Evolutionary conservation across 2,888 invertebrate genomes (phyloP).

Genomic region (Mythimna vitellina): DNA sequence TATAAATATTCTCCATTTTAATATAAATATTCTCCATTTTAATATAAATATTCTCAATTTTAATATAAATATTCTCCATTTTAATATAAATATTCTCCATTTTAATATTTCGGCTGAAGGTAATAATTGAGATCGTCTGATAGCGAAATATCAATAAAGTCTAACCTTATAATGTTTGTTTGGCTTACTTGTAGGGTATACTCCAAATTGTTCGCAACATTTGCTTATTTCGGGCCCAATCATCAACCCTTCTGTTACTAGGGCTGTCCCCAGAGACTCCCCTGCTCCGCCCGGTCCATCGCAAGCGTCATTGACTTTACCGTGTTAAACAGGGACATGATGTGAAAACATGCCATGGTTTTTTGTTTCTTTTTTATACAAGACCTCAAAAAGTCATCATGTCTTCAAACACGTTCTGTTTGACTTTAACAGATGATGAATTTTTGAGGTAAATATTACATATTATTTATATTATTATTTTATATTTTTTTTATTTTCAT

Average conservation of each 20-base stretch:
- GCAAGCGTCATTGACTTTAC: slow-evolving; percentile 77
- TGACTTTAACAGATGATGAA: no score
- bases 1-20: no score
- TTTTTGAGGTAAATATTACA: no score
- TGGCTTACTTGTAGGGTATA: slow-evolving; percentile 1
- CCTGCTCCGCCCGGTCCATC: slow-evolving; percentile 77
- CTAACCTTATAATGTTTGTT: background rate
- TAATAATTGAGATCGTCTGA: background rate
- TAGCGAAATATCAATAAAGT: background rate
- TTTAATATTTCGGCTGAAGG: no score
- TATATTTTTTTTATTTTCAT: no score
- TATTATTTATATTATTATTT: no score
- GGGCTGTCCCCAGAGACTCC: slow-evolving; percentile 68
- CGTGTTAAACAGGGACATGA: slow-evolving; percentile 45
- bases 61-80: no score
- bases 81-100: no score
- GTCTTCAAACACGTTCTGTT: no score
- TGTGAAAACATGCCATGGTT: slow-evolving; percentile 31
- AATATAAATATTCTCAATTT: no score
- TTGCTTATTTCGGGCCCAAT: slow-evolving; percentile 52
- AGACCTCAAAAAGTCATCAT: background rate
- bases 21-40: no score
- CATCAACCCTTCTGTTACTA: slow-evolving; percentile 71
- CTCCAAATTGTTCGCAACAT: slow-evolving; percentile 47
- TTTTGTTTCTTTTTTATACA: background rate